phyloP scores from a whole-genome alignment of 1,140 invertebrate genomes.

The Cephus cinctus region DNA sequence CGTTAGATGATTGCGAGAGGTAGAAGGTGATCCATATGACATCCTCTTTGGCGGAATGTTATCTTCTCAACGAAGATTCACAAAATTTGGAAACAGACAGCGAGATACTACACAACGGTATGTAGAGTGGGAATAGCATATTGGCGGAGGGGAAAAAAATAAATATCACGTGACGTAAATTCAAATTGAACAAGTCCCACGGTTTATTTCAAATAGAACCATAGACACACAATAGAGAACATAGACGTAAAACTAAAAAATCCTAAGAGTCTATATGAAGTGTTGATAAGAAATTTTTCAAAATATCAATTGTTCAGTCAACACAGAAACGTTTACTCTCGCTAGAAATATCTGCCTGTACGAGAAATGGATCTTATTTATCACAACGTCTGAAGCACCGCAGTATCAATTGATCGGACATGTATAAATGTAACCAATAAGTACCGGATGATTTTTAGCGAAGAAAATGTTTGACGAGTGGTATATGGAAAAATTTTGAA shows the following conservation, averaged over 20 bases:
- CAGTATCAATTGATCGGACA: no score
- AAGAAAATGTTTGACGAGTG: not conserved
- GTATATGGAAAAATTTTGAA: not conserved
- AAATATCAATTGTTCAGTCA: no score
- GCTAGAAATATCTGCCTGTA: no score
- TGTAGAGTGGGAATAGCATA: not conserved
- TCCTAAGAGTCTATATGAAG: no score
- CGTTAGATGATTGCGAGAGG: slow-evolving; percentile 9
- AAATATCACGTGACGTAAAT: not conserved
- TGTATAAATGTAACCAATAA: not conserved
- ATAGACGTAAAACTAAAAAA: not conserved
- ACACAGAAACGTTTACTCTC: no score
- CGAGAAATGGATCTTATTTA: no score
- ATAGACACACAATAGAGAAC: not conserved
- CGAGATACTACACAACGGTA: slow-evolving; percentile 16
- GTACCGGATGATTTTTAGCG: not conserved
- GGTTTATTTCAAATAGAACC: not conserved
- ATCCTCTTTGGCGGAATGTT: slow-evolving; percentile 15
- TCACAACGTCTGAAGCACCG: no score
- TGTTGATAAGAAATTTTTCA: no score
- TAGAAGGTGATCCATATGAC: slow-evolving; percentile 16
- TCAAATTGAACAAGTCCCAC: not conserved
- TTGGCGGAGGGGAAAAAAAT: not conserved
- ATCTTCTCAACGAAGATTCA: slow-evolving; percentile 15
- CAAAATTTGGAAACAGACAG: slow-evolving; percentile 9